A percentile compares a stretch with the other conserved stretches of the same genome.
Conservation (phyloP, 2,113 vertebrate species). For the Cyphomyrus plagiostoma region DNA sequence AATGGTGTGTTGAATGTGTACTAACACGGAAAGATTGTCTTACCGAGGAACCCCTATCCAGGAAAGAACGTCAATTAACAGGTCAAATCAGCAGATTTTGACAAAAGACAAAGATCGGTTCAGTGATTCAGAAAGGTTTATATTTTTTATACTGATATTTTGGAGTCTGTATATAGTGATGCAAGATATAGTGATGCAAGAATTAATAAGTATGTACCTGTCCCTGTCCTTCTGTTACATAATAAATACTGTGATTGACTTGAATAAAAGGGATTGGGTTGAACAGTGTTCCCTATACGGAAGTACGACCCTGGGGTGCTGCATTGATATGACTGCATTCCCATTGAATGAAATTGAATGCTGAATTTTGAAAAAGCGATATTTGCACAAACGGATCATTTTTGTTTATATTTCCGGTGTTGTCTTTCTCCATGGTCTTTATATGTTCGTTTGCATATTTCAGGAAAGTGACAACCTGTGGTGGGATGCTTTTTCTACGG, state of each 20-base stretch:
- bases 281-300: neutral
- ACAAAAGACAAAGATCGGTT: neutral
- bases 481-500: conserved; percentile 97
- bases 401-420: neutral
- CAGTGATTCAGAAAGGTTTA: neutral
- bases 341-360: neutral
- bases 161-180: neutral
- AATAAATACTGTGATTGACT: neutral
- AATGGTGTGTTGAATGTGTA: neutral
- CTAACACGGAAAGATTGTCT: neutral
- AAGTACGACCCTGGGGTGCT: neutral
- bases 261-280: neutral
- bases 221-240: neutral
- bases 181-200: neutral
- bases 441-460: conserved; percentile 18
- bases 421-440: too few relatives aligned
- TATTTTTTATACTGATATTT: neutral
- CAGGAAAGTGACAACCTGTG: conserved; percentile 98
- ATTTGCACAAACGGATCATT: neutral
- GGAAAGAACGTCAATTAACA: neutral
- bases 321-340: neutral
- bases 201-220: neutral
- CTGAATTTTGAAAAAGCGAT: neutral
- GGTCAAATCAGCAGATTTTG: neutral
- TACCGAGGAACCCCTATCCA: neutral